Evolutionary conservation across 2,888 invertebrate genomes (phyloP), one percentile per base, ranked within the genome.

Genomic region (Entomobrya proxima): DNA sequence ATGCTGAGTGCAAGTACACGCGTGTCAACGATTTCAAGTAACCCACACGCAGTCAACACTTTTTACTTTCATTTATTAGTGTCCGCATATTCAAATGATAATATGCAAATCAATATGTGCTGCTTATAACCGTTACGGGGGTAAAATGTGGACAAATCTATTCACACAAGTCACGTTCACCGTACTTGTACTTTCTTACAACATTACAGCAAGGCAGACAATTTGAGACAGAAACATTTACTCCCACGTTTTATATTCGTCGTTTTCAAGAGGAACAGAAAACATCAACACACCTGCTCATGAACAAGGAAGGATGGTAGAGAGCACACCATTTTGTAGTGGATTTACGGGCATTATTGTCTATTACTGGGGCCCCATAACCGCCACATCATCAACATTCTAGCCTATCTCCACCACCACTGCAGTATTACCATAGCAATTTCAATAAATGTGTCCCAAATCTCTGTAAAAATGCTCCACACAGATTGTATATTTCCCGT

Each of bases 371-470:
- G 13, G 18, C 18, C n/a, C 69, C 44, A 47, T 69, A 69, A 69
- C 44, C 13, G 69, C 27, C 69, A 69, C 69, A 44, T 44, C 44
- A 44, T 44, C 27, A 69, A 1, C 67, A n/a, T n/a, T n/a, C n/a
- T n/a, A n/a, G n/a, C n/a, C n/a, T n/a, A 40, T 67, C 37, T 13
- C 35, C 27, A 24, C 3, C 18, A 72, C 27, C 64, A 50, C 32
- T 50, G 47, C 24, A 32, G 50, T 61, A 52, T 58, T 78, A 50
- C 78, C 27, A 69, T 27, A 72, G 50, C 69, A 50, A 64, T 79
- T 79, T 64, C 85, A 74, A 74, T 64, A 55, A 50, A 79, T 79
- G 79, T 47, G 72, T 74, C 37, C 55, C 32, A 74, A 74, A 74
- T 74, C 81, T 72, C 47, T 40, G 72, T 69, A 44, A 69, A 80